phyloP scores from a whole-genome alignment of 2,888 invertebrate genomes.

The Cosmia pyralina region DNA sequence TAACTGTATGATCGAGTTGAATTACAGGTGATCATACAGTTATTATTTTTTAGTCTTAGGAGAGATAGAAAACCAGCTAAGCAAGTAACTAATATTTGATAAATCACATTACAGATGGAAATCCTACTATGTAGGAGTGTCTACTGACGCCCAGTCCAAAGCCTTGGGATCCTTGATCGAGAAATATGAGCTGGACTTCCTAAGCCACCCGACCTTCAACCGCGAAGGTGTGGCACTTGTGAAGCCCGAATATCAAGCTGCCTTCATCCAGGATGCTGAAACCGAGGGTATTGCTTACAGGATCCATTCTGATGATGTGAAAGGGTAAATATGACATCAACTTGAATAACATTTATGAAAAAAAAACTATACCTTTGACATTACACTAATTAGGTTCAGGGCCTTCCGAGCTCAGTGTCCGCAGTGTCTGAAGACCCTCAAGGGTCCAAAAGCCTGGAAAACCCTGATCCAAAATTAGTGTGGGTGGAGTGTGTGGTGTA shows the following conservation, averaged over 20 bases:
- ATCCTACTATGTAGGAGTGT: conserved; percentile 79
- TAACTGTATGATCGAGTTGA: no score
- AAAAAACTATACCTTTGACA: no score
- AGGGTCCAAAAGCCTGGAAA: neutral
- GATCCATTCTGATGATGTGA: conserved; percentile 85
- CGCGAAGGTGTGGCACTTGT: conserved; percentile 84
- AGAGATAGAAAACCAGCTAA: neutral
- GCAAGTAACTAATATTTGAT: neutral
- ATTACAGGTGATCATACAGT: neutral
- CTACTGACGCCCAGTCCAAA: conserved; percentile 71
- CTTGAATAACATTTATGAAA: no score
- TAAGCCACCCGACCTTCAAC: conserved; percentile 72
- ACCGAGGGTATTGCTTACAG: conserved; percentile 77
- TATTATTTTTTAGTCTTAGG: neutral
- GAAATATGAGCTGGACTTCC: conserved; percentile 72
- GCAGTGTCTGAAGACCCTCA: neutral
- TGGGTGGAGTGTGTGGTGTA: neutral
- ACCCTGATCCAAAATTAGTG: neutral
- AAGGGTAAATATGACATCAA: conserved; percentile 76
- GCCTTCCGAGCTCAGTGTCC: neutral
- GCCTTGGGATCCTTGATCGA: conserved; percentile 69
- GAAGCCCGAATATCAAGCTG: conserved; percentile 74
- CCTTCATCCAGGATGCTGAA: conserved; percentile 75
- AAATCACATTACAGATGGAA: conserved; percentile 72
- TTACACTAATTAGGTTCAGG: no score